Evolutionary conservation across 2,888 invertebrate species (phyloP).

Genomic region (Oxytorus armatus): DNA sequence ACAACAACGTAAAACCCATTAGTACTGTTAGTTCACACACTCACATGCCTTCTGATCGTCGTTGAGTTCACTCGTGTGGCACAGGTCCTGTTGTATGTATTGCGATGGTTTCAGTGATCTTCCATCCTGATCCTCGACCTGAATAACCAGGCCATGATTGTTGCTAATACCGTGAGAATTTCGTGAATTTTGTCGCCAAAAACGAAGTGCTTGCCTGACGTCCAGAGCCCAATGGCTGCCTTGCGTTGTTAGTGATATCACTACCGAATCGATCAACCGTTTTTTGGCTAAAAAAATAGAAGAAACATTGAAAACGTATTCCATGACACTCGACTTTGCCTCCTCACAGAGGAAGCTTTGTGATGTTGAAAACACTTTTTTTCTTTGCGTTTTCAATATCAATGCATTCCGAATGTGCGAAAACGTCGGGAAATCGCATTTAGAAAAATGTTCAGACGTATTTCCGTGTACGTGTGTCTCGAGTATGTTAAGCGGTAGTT

Average conservation of each 20-base stretch:
- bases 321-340: not conserved
- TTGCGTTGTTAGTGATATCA: slow-evolving; percentile 76
- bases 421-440: no score
- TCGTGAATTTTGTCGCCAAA: slow-evolving; percentile 77
- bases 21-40: slow-evolving; percentile 84
- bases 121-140: slow-evolving; percentile 87
- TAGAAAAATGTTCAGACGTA: no score
- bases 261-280: slow-evolving; percentile 81
- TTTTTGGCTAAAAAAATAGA: slow-evolving; percentile 77
- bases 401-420: no score
- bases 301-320: not conserved
- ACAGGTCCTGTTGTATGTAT: slow-evolving; percentile 84
- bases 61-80: slow-evolving; percentile 73
- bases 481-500: no score
- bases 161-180: slow-evolving; percentile 74
- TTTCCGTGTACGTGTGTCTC: no score
- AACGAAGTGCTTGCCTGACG: slow-evolving; percentile 79
- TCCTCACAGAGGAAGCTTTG: no score
- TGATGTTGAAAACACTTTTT: no score
- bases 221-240: slow-evolving; percentile 81
- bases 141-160: slow-evolving; percentile 85
- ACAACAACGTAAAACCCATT: slow-evolving; percentile 71
- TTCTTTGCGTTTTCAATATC: no score
- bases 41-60: slow-evolving; percentile 84
- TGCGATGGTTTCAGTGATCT: slow-evolving; percentile 84